phyloP scores from a whole-genome alignment of 2,113 vertebrate species.

The Alethe diademata region DNA sequence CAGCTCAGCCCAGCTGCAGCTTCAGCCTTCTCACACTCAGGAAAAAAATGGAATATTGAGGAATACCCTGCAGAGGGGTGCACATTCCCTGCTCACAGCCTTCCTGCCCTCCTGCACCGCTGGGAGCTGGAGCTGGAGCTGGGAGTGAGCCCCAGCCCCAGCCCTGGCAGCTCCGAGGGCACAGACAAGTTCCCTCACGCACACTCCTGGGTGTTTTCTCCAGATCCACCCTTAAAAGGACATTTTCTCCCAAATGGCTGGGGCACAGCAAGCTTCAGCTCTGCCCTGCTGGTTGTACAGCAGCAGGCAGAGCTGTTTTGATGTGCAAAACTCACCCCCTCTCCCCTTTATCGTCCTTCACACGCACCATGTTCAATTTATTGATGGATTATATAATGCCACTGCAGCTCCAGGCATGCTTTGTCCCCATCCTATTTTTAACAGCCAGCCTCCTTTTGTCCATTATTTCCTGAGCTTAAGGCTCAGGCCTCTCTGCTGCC shows the following conservation, averaged over 20 bases:
- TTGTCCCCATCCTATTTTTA: constrained; percentile 29
- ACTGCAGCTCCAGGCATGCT: constrained; percentile 7
- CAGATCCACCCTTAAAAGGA: neutral
- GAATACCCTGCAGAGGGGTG: neutral
- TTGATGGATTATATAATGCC: constrained; percentile 10
- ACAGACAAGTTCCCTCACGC: neutral
- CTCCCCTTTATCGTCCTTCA: neutral
- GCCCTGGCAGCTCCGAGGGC: neutral
- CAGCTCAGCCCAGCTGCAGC: neutral
- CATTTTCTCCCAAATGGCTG: neutral
- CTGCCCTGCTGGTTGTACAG: fast-evolving
- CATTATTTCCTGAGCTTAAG: neutral
- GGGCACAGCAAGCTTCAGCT: neutral
- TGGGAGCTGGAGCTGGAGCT: neutral
- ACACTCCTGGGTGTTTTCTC: neutral
- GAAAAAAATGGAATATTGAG: neutral
- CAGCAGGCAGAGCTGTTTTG: neutral
- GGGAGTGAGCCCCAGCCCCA: neutral
- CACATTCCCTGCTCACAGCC: neutral
- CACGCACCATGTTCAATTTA: neutral
- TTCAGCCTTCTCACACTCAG: neutral
- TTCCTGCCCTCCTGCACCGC: neutral
- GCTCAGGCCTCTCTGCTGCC: neutral
- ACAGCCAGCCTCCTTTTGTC: neutral
- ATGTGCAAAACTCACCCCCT: neutral